Evolutionary conservation across 1,140 invertebrate genomes (phyloP), one percentile per base, ranked within the genome.

Genomic region (Periplaneta americana): DNA sequence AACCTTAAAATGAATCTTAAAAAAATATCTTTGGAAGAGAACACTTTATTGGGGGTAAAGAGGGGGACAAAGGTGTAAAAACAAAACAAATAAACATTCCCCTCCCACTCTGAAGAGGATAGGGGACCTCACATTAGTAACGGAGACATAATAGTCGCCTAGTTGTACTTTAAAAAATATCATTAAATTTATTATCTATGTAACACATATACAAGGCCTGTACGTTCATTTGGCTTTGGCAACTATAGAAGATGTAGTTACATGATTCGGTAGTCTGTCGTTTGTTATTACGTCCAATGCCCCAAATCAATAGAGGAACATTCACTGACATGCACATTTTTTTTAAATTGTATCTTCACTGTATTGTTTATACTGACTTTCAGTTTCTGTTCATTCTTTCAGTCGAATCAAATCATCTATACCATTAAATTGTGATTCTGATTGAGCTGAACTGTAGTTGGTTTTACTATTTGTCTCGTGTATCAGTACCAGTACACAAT

Each of bases 11-110:
- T 28, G 36, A 36, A 34, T 78, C 34, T 78, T 78, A 36, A 78
- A 78, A 77, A 80, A 80, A 80, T 74, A 37, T 80, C 79, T 80
- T 80, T 80, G 79, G 79, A 37, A 80, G 28, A 74, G 39, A 37
- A 32, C 79, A 80, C 31, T 34, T 74, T 37, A 33, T 31, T 31
- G n/a, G 32, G 28, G 17, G 31, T 76, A 31, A 15, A 22, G 33
- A 76, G 18, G 5, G 39, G 28, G 28, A 78, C n/a, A 37, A 37
- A 39, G n/a, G 10, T 8, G n/a, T 39, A 36, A 36, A 78, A 31
- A 37, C 33, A 34, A 35, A 31, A 31, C 34, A 39, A 33, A 34
- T 34, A 2, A 75, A 17, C 18, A n/a, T 15, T 75, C 13, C 13
- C 74, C 33, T 34, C 22, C 33, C 33, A 3, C 1, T 34, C 18